Evolutionary conservation across 2,113 vertebrate genomes (phyloP), one percentile per base, ranked within the genome.

Genomic region (Lophius piscatorius): DNA sequence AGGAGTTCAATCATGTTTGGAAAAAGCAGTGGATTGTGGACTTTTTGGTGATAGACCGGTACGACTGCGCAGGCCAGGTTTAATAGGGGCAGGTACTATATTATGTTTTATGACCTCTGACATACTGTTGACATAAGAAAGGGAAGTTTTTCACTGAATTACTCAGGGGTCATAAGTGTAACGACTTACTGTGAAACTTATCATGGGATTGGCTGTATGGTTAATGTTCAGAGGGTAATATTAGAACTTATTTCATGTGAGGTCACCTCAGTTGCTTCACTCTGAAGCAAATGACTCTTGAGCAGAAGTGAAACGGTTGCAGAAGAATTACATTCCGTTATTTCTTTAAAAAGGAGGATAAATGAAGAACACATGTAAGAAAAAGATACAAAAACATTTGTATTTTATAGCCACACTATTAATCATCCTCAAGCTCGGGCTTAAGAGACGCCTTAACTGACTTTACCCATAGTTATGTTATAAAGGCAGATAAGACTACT

Each of bases 391-490:
- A 31, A 4, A 13, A 9, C 24, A 23, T 35, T 29, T 33, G 17
- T 26, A 1, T 21, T 6, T 60, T 9, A 31, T 1, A 52, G 16
- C 3, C 20, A 36, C 23, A n/a, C 8, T 14, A 59, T 23, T 16
- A 3, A 28, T 35, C 18, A 35, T 35, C 14, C 12, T 26, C 5
- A 29, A 29, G 22, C 44, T 2, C 10, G 21, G 16, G 28, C 20
- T 23, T 35, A 24, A 39, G n/a, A n/a, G n/a, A n/a, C n/a, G n/a
- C n/a, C n/a, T n/a, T n/a, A n/a, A 31, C n/a, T 52, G n/a, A 57
- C 52, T 63, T 42, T 17, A 20, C 31, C 68, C 26, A 39, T 1
- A 33, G 36, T 28, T 22, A 54, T 36, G 22, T 51, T 50, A 61
- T 9, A 24, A 8, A 46, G 4, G 31, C 31, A 18, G 5, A 31